These are phyloP conservation scores for Chunga burmeisteri DNA, from an alignment of 2,113 vertebrate genomes.

Conservation along the genomic window DNA sequence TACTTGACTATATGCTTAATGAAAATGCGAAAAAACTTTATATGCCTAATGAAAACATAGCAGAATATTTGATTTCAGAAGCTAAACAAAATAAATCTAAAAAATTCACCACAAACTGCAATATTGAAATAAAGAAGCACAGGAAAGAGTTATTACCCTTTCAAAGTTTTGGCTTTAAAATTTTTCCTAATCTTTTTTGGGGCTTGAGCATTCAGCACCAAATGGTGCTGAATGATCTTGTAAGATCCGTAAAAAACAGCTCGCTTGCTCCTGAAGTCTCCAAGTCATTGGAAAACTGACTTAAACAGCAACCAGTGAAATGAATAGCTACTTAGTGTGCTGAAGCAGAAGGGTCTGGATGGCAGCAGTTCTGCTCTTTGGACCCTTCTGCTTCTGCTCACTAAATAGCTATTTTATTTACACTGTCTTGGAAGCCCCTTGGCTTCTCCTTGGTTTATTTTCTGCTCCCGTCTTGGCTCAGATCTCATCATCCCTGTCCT, in stretches of 20 bases:
- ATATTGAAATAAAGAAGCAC: not conserved
- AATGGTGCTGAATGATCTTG: too few species aligned
- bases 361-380: accelerated
- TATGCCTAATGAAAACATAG: not conserved
- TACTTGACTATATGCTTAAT: not conserved
- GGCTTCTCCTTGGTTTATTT: not conserved
- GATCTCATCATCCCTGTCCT: not conserved
- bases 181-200: not conserved
- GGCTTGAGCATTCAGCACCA: not conserved
- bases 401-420: not conserved
- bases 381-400: not conserved
- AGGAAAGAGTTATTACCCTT: not conserved
- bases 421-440: not conserved
- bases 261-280: not conserved
- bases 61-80: not conserved
- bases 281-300: not conserved
- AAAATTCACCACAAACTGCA: not conserved
- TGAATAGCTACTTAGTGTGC: not conserved
- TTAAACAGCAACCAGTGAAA: not conserved
- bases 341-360: accelerated
- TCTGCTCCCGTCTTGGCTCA: not conserved
- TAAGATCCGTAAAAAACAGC: not conserved
- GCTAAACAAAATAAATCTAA: not conserved
- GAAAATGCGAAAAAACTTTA: not conserved
- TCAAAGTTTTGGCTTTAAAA: not conserved